Evolutionary conservation across 2,888 invertebrate species (phyloP), one percentile per base, ranked within the genome.

Genomic region (Apoda limacodes): DNA sequence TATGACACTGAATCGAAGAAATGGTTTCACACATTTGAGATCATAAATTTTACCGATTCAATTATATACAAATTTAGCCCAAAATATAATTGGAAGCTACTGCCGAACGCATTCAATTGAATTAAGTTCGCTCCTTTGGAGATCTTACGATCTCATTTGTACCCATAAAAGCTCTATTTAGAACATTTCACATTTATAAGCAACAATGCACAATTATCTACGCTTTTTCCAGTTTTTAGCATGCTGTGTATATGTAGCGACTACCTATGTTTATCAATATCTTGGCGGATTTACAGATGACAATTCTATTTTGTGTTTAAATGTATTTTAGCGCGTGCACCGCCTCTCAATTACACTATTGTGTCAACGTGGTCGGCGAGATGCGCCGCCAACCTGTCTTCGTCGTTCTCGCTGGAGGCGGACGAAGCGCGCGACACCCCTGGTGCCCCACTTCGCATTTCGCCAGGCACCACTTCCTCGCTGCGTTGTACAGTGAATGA

Each of bases 401-500:
- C 92, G 71, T 93, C 92, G 74, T 94, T 93, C 74, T 95, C 95
- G 76, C 94, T 94, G 72, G 95, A 95, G 59, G 94, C 92, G 58
- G 94, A 94, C 60, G 94, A 94, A 61, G 93, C 91, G 63, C 94
- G 92, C 64, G 86, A 85, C 34, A 81, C 74, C 19, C 78, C 82
- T 13, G 76, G 69, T 62, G 82, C 75, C 52, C 84, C 83, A 39
- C 65, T 68, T 44, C 88, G 82, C 63, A 88, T 85, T 75, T 94
- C 94, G 56, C 92, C 91, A 48, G 95, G 95, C 58, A 91, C 88
- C 63, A 98, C 94, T 82, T 98, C 98, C 84, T 98, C 98, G 76
- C 97, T 97, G 82, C 98, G 91, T 85, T 97, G 96, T 70, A 98
- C 94, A 81, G 95, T 95, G 85, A 95, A 93, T 68, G 95, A 94